These are phyloP conservation scores for Porphyrio hochstetteri DNA, from an alignment of 2,113 vertebrate genomes.

Conservation along the genomic window DNA sequence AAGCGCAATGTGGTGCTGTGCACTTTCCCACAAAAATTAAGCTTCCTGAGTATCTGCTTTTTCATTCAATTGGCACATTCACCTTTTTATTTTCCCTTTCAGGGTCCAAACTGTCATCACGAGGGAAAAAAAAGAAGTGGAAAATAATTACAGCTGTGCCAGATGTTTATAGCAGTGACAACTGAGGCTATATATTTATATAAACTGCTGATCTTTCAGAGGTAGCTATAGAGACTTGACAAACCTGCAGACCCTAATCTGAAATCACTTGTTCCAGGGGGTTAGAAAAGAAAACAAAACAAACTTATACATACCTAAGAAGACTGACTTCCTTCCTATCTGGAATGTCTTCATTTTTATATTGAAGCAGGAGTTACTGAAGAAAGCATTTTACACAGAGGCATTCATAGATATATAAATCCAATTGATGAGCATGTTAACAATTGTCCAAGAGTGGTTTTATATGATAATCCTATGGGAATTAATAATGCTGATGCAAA, in stretches of 20 bases:
- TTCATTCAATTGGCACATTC: conserved; percentile 2
- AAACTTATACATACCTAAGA: background rate
- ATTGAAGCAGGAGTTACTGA: background rate
- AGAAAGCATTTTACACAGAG: background rate
- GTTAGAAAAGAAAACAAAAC: background rate
- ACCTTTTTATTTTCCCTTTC: conserved; percentile 37
- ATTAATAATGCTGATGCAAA: background rate
- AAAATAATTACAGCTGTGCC: conserved; percentile 37
- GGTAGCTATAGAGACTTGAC: background rate
- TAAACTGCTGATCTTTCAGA: conserved; percentile 52
- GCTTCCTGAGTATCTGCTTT: conserved; percentile 30
- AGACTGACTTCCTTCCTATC: background rate
- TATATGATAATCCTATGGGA: background rate
- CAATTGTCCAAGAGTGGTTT: background rate
- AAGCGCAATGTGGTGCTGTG: background rate
- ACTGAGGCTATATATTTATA: conserved; percentile 45
- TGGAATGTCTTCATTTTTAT: background rate
- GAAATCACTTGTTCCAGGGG: background rate
- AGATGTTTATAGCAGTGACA: conserved; percentile 58
- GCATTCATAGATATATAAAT: background rate
- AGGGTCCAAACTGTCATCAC: conserved; percentile 50
- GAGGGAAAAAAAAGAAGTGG: background rate
- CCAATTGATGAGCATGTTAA: background rate
- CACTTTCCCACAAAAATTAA: conserved; percentile 27
- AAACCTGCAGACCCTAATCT: background rate